These are phyloP conservation scores for Xenentodon cancila DNA, from an alignment of 2,797 vertebrate genomes.

Conservation along the genomic window DNA sequence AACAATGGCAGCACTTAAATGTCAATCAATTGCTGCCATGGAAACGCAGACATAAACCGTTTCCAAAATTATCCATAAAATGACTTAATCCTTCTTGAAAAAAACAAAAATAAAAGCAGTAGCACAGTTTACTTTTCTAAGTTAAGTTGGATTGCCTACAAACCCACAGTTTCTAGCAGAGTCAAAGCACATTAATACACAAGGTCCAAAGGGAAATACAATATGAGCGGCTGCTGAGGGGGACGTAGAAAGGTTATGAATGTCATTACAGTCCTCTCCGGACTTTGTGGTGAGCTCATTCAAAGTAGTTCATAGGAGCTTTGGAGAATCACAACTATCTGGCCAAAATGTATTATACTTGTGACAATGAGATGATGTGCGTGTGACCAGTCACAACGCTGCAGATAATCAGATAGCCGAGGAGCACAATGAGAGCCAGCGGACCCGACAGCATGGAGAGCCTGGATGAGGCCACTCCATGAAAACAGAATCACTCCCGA, in stretches of 20 bases:
- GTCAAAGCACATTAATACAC: constrained; percentile 19
- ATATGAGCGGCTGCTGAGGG: constrained; percentile 43
- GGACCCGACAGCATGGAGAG: constrained; percentile 62
- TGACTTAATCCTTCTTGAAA: no score
- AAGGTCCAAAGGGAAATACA: constrained; percentile 54
- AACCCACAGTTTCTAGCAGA: constrained; percentile 11
- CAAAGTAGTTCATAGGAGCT: constrained; percentile 58
- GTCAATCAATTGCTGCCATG: no score
- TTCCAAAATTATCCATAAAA: no score
- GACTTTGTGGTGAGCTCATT: constrained; percentile 58
- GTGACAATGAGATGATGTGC: constrained; percentile 55
- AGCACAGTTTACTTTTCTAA: not conserved
- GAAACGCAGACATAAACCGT: no score
- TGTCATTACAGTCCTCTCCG: constrained; percentile 66
- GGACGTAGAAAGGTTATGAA: constrained; percentile 67
- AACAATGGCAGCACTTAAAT: no score
- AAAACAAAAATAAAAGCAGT: no score
- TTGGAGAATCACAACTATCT: constrained; percentile 50
- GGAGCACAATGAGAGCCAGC: constrained; percentile 65
- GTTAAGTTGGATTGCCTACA: constrained; percentile 8
- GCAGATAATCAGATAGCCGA: constrained; percentile 70
- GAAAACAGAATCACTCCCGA: constrained; percentile 68
- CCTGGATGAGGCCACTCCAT: constrained; percentile 69
- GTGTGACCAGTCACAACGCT: constrained; percentile 61
- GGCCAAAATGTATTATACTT: constrained; percentile 49